Evolutionary conservation across 2,888 invertebrate species (phyloP), one percentile per base, ranked within the genome.

Genomic region (Lathronympha strigana): DNA sequence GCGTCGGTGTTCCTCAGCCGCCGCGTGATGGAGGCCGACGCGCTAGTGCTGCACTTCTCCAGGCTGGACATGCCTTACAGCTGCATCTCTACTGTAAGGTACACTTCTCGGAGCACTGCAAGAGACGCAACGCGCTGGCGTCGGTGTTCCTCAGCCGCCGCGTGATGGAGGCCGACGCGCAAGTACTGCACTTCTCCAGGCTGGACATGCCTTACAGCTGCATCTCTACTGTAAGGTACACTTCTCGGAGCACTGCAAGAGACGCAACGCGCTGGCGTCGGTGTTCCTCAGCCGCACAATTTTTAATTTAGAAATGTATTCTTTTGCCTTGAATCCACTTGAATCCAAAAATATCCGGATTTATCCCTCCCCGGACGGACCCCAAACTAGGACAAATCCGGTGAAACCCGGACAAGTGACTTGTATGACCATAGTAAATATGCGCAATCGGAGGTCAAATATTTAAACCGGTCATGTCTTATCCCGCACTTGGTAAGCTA

Each of bases 21-120:
- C 38, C 79, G 83, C 61, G 84, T 87, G 1, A 71, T 82, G 11
- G 85, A 82, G 6, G 84, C 88, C 0, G 82, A 83, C 60, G 79
- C 90, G 0, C 74, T 87, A 67, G 78, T 88, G 31, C 67, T 92
- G 38, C 85, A 86, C 61, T 89, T 90, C 68, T 81, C 87, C 1
- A 80, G 75, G 38, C 69, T 85, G 28, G 87, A 88, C 40, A 50
- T 86, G 15, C 89, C 90, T 0, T 91, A 91, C 55, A 88, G 81
- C 71, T 91, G 91, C 71, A 84, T 77, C 66, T 77, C 90, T 50
- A 86, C 82, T 69, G 74, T 90, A 19, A 88, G 89, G 91, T 91
- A 43, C 6, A 91, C 55, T 71, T 89, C 64, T 90, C 91, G 0
- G 91, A 90, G 71, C 76, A 84, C 61, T 92, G 91, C 69, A 78